phyloP scores from a whole-genome alignment of 2,113 vertebrate genomes.

The Myiopsitta monachus region DNA sequence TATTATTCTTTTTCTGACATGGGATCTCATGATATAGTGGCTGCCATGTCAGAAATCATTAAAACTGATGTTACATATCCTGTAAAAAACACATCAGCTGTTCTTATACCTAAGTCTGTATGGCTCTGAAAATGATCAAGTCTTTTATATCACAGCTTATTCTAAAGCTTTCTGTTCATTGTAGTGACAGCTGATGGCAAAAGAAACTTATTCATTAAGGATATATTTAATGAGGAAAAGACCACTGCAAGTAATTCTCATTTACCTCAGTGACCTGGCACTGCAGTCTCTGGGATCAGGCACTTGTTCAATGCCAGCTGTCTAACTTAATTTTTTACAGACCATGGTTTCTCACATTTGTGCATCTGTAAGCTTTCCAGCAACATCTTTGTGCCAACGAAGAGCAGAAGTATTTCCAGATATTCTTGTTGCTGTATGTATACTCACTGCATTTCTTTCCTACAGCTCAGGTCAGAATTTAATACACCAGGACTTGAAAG shows the following conservation, averaged over 20 bases:
- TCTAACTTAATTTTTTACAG: constrained; percentile 71
- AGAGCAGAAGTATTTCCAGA: constrained; percentile 67
- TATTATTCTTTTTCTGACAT: background rate
- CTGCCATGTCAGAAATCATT: background rate
- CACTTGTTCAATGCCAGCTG: constrained; percentile 60
- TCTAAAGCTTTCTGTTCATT: background rate
- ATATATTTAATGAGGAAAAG: constrained; percentile 56
- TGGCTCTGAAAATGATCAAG: background rate
- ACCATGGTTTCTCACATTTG: constrained; percentile 55
- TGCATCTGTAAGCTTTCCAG: constrained; percentile 72
- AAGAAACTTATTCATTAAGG: constrained; percentile 24
- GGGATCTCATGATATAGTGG: background rate
- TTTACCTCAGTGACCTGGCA: constrained; percentile 17
- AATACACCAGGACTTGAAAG: constrained; percentile 10
- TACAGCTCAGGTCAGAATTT: constrained; percentile 45
- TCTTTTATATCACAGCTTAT: background rate
- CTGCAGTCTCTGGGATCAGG: constrained; percentile 35
- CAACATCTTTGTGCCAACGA: constrained; percentile 57
- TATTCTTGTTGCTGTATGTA: constrained; percentile 58
- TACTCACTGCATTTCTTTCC: background rate
- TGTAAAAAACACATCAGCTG: background rate
- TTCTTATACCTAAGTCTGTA: background rate
- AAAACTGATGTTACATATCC: background rate
- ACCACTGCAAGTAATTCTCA: constrained; percentile 12
- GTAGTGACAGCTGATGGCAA: background rate